Base-by-base conservation (phyloP, 2,113 vertebrate genomes). In the Myotis davidii region DNA sequence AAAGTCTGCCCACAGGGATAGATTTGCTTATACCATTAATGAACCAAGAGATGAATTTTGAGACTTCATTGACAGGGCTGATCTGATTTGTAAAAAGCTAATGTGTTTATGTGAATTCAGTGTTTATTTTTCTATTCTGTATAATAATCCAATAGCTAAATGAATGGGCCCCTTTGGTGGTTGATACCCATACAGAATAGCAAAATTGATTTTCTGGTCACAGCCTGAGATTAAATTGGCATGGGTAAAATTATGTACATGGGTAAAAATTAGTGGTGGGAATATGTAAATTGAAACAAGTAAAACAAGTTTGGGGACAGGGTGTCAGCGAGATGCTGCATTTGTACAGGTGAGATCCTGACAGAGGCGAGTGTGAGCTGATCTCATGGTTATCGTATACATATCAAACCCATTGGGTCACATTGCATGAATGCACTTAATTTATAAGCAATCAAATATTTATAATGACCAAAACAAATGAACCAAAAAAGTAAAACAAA, bases 11-110 rank as follows among this genome's bases (percentile, higher is more conserved):
- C 39, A 18, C 6, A 74, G 93, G 93, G 88, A 92, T 61, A 72
- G 45, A 85, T 90, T 92, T 90, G 54, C n/a, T 92, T 90, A 77
- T 37, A 88, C 88, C n/a, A 76, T 65, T 84, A 85, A 39, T 81
- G 88, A 97, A 72, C 32, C 52, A 82, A 76, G 39, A 85, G 72
- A 67, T 34, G 14, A 8, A 45, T 85, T n/a, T 39, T 76, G 76
- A 86, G 23, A 81, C 79, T 91, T 87, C 34, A 72, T 18, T 65
- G 18, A 48, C 23, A n/a, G 23, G 21, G 48, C 39, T 88, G 65
- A 32, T 90, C n/a, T 89, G 52, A 84, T 74, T 64, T 94, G 39
- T 88, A 54, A 52, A 92, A 82, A 48, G 45, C 29, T 93, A 82
- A 84, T 79, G 21, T 25, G 37, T 56, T 85, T 64, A 34, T 27